Percentiles rank a stretch among this genome's conserved stretches.
Evolutionary conservation across 2,888 invertebrate species (phyloP).

Genomic region (Microplitis manilae): DNA sequence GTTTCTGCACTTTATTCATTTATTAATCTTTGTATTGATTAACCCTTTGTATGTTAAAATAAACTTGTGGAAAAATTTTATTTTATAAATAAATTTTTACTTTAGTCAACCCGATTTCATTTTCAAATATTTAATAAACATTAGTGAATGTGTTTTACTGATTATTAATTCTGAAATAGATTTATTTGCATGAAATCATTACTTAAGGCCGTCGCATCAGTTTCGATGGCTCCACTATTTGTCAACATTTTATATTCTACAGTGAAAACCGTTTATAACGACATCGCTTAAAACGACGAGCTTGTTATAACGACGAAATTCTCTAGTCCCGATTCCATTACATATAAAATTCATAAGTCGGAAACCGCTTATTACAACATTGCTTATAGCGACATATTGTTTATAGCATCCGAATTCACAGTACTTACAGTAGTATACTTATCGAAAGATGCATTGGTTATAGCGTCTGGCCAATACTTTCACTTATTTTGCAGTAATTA

Average conservation of each 20-base stretch:
- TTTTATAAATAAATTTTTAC: too few species aligned
- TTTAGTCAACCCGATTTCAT: too few species aligned
- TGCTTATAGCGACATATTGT: neutral
- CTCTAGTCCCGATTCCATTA: neutral
- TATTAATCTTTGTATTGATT: constrained; percentile 3
- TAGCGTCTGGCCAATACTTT: neutral
- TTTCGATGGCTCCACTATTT: too few species aligned
- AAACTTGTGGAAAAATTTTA: neutral
- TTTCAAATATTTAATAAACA: too few species aligned
- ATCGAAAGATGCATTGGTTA: neutral
- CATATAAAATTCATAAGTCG: neutral
- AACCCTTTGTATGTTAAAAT: neutral
- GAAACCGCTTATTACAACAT: neutral
- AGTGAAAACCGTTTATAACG: neutral
- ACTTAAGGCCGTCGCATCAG: too few species aligned
- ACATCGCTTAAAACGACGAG: neutral
- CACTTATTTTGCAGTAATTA: neutral
- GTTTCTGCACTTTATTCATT: constrained; percentile 56
- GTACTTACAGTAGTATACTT: neutral
- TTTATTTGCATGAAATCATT: too few species aligned
- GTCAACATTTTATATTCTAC: neutral
- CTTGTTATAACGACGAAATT: neutral
- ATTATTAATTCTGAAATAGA: too few species aligned
- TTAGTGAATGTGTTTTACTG: too few species aligned
- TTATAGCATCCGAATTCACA: neutral